Evolutionary conservation across 2,888 invertebrate genomes (phyloP).

Genomic region (Nephrotoma flavescens): DNA sequence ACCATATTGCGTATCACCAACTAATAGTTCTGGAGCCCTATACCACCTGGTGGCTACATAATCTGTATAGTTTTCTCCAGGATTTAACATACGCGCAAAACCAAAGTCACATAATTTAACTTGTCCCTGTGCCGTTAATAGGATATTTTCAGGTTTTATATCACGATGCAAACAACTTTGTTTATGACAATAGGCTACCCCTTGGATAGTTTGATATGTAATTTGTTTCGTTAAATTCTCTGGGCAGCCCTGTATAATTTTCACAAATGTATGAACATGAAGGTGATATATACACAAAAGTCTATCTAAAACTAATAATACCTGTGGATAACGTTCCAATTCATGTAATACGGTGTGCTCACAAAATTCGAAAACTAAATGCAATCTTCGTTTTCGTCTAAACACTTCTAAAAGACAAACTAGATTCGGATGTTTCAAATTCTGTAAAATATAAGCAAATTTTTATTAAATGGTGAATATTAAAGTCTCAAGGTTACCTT

Average conservation of each 20-base stretch:
- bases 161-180: constrained; percentile 92
- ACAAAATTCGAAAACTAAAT: constrained; percentile 97
- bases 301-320: neutral
- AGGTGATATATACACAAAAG: too few species aligned
- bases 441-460: constrained; percentile 42
- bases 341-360: constrained; percentile 95
- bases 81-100: constrained; percentile 92
- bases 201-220: constrained; percentile 88
- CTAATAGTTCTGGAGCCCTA: constrained; percentile 89
- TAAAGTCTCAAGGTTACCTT: constrained; percentile 46
- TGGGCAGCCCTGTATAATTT: constrained; percentile 56
- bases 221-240: constrained; percentile 83
- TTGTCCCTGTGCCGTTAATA: constrained; percentile 81
- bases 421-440: constrained; percentile 93
- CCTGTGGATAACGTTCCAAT: constrained; percentile 76
- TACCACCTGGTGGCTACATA: constrained; percentile 99
- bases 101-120: constrained; percentile 97
- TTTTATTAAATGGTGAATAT: neutral
- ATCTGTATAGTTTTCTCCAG: constrained; percentile 96
- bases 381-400: constrained; percentile 83
- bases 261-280: too few species aligned
- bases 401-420: constrained; percentile 97
- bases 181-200: constrained; percentile 91
- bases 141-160: constrained; percentile 97
- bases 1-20: constrained; percentile 89